Conservation (phyloP, 1,140 invertebrate genomes). For the Paralvinella palmiformis region DNA sequence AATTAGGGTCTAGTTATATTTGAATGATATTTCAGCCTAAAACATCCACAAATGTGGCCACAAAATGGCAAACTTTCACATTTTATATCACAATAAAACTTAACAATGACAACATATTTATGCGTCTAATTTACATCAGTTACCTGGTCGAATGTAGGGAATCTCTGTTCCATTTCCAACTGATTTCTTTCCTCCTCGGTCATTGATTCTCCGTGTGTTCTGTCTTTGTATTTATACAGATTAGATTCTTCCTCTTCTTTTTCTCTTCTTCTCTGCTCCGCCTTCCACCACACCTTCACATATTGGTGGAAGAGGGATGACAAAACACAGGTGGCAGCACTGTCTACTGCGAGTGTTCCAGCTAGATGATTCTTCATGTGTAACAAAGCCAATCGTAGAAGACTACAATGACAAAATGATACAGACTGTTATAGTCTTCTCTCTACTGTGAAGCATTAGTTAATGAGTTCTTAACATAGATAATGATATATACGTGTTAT, state of each 20-base stretch:
- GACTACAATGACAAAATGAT: no score
- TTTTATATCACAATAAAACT: not conserved
- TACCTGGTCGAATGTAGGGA: slow-evolving; percentile 66
- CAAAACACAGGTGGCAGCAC: not conserved
- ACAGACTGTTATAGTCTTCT: no score
- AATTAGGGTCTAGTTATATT: no score
- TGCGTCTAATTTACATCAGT: no score
- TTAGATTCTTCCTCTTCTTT: slow-evolving; percentile 69
- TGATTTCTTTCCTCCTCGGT: slow-evolving; percentile 70
- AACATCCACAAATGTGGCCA: no score
- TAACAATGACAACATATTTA: not conserved
- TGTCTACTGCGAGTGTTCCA: not conserved
- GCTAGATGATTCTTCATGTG: not conserved
- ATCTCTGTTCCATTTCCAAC: slow-evolving; percentile 65
- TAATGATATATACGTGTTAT: no score
- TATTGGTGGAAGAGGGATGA: slow-evolving; percentile 23
- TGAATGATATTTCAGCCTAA: no score
- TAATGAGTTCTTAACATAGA: no score
- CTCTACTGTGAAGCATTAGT: no score
- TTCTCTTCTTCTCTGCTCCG: slow-evolving; percentile 61
- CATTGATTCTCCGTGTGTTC: slow-evolving; percentile 41
- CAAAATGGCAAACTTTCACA: not conserved
- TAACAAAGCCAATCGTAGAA: not conserved
- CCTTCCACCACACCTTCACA: slow-evolving; percentile 59
- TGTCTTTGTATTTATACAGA: slow-evolving; percentile 68